Evolutionary conservation across 2,888 invertebrate species (phyloP).

Genomic region (Drosophila silvestris): DNA sequence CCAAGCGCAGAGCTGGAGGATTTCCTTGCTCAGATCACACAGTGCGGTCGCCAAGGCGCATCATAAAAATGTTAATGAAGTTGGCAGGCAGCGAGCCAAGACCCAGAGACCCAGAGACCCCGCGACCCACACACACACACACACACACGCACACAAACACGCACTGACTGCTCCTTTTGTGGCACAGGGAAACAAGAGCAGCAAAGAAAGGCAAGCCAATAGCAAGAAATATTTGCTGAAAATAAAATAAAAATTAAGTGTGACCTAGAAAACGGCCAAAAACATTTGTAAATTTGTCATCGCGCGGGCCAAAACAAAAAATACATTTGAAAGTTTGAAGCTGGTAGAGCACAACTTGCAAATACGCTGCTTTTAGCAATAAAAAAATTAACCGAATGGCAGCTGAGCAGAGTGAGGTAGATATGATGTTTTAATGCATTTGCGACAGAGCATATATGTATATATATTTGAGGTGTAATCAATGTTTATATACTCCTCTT

Average conservation of each 20-base stretch:
- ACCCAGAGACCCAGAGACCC: conserved; percentile 27
- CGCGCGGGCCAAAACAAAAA: conserved; percentile 38
- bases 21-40: conserved; percentile 61
- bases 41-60: conserved; percentile 79
- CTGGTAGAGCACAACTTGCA: background rate
- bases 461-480: background rate
- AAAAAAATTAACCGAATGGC: background rate
- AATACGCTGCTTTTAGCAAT: conserved; percentile 9
- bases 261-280: conserved; percentile 66
- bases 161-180: conserved; percentile 41
- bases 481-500: background rate
- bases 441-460: background rate
- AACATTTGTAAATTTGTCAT: conserved; percentile 65
- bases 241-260: conserved; percentile 79
- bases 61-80: conserved; percentile 80
- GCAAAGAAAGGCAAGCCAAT: conserved; percentile 56
- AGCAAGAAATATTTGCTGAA: conserved; percentile 71
- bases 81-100: conserved; percentile 64
- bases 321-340: background rate
- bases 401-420: background rate
- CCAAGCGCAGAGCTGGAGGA: conserved; percentile 21
- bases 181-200: conserved; percentile 25
- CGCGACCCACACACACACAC: conserved; percentile 23
- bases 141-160: conserved; percentile 6
- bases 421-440: background rate